Base-by-base conservation (phyloP, 2,113 vertebrate species). In the Prionailurus viverrinus region DNA sequence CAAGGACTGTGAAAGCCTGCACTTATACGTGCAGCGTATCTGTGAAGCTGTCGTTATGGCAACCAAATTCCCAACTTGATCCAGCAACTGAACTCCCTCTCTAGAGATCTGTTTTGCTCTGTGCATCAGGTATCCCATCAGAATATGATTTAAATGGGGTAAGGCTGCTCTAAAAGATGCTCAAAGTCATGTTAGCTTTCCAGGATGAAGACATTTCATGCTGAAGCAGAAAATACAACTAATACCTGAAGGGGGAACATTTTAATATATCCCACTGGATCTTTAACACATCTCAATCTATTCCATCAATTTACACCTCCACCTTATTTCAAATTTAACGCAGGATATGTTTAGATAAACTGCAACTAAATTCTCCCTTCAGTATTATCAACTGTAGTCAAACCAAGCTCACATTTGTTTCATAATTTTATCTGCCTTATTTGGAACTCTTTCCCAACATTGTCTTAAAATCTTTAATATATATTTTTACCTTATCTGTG, bases 41-140 rank as follows among this genome's bases (percentile, higher is more conserved):
- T 94, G 63, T 23, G 89, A 92, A 21, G 15, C 0, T 85, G 91
- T 55, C 96, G 93, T 81, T 97, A 95, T 66, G 51, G 92, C 84
- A 98, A 98, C 74, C 79, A 73, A 95, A 97, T 95, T 96, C 95
- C 98, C 78, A 97, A 53, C 73, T 95, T 93, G 71, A 76, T 94
- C 51, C 41, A 97, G 79, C 93, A 94, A 39, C 9, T 97, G 58
- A 98, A 39, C 86, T 80, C 65, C 33, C 71, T 31, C 39, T 74
- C 94, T 41, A 76, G 89, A 68, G 81, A 80, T 80, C 1, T 29
- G 45, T 41, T 92, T 84, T 83, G 58, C 29, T 83, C 45, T 51
- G 12, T 27, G 93, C 76, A 16, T 85, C 7, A 79, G 6, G 12
- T 68, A 96, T 65, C 58, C 87, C 89, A 66, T 19, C 16, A 82